Base-by-base conservation (phyloP, 2,113 vertebrate species). In the Terrapene triunguis region DNA sequence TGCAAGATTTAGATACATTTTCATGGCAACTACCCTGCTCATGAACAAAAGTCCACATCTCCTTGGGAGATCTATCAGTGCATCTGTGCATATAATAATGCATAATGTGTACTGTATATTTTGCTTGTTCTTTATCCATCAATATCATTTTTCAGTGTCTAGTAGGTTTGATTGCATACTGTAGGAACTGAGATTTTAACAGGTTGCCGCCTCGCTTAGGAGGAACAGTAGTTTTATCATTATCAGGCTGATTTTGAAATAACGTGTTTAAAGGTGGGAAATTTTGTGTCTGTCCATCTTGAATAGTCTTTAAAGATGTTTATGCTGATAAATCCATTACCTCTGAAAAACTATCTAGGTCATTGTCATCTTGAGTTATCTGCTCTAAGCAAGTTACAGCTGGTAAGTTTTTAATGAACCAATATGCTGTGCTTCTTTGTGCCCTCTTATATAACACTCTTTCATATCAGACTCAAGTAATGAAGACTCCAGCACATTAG, bases 291-390 rank as follows among this genome's bases (percentile, higher is more conserved):
- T 80, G 32, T 84, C 80, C n/a, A 29, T 5, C 93, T 89, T 82
- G 83, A 91, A 85, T 51, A 94, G 72, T 25, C 10, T 76, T 25
- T 76, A 44, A 76, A 76, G 27, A 95, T 2, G 1, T 13, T 44
- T 35, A 29, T 85, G 88, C 50, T 74, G 5, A 13, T 82, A 27
- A 85, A 89, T 88, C 87, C 74, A 27, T 84, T 94, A 72, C 38
- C 42, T 29, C 32, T 65, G 59, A 65, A 35, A 59, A 65, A 35
- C 13, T 62, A 29, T 62, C 69, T 72, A 72, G 65, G 69, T 42
- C 10, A 74, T 25, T 24, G 72, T 44, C 22, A 42, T 74, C 38
- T 13, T 76, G 72, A 44, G 11, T 76, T 44, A 76, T 76, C 11
- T 76, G 42, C 38, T 76, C 8, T 76, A 44, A 76, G 38, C 38